phyloP scores from a whole-genome alignment of 2,113 vertebrate genomes.

The Caretta caretta region DNA sequence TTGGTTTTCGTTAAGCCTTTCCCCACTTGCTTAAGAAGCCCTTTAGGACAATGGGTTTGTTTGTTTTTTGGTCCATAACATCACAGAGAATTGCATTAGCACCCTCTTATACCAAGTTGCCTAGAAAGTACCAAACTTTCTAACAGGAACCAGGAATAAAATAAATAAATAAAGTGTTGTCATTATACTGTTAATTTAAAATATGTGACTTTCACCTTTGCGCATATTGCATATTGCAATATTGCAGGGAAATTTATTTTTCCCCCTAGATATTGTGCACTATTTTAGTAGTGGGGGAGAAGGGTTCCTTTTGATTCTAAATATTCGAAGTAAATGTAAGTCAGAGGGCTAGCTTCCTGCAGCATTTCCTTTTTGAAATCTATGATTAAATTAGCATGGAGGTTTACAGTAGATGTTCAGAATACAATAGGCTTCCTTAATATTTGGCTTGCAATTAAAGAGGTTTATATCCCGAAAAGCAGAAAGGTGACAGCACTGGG shows the following conservation, averaged over 20 bases:
- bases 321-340: not conserved
- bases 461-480: slow-evolving; percentile 9
- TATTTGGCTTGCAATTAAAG: slow-evolving; percentile 40
- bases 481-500: not conserved
- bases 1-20: not conserved
- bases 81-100: not conserved
- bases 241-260: not conserved
- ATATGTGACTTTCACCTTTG: not conserved
- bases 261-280: not conserved
- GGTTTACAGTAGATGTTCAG: not conserved
- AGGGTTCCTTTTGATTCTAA: not conserved
- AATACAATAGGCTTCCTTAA: not conserved
- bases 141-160: not conserved
- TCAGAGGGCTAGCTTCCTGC: not conserved
- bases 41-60: not conserved
- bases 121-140: not conserved
- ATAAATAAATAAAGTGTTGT: not conserved
- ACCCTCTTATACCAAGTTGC: not conserved
- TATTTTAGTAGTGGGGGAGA: not conserved
- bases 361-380: not conserved
- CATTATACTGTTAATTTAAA: not conserved
- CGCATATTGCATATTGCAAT: not conserved
- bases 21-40: not conserved
- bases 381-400: slow-evolving; percentile 6
- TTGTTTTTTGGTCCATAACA: not conserved